Evolutionary conservation across 2,797 vertebrate species (phyloP).

Genomic region (Potorous gilbertii): DNA sequence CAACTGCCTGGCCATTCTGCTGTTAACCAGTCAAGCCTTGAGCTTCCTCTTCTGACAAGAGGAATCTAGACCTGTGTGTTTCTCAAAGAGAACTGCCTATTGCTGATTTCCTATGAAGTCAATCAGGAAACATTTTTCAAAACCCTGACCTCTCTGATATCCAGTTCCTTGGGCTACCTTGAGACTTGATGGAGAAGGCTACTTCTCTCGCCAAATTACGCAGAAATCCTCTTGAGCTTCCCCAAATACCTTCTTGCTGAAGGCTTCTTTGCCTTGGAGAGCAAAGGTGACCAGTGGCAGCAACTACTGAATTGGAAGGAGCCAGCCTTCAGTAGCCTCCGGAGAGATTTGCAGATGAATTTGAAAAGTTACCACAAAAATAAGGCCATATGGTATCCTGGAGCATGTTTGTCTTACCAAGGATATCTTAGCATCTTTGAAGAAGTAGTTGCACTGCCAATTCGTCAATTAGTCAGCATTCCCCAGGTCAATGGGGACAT

Average conservation of each 20-base stretch:
- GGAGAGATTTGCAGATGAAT: slow-evolving; percentile 64
- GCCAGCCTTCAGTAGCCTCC: slow-evolving; percentile 62
- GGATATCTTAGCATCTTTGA: slow-evolving; percentile 72
- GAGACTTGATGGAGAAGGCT: slow-evolving; percentile 51
- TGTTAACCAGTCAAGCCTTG: not conserved
- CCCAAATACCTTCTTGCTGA: slow-evolving; percentile 68
- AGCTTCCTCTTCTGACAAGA: slow-evolving; percentile 31
- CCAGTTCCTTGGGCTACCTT: slow-evolving; percentile 19
- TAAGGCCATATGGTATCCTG: slow-evolving; percentile 54
- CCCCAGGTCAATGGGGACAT: slow-evolving; percentile 64
- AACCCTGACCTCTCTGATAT: slow-evolving; percentile 65
- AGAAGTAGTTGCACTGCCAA: slow-evolving; percentile 61
- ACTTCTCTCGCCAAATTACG: slow-evolving; percentile 67
- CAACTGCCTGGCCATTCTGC: not conserved
- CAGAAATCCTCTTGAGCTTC: slow-evolving; percentile 69
- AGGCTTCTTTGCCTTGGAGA: slow-evolving; percentile 67
- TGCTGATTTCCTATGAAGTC: slow-evolving; percentile 56
- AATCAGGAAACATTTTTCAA: slow-evolving; percentile 68
- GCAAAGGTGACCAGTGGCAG: slow-evolving; percentile 62
- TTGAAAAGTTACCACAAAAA: slow-evolving; percentile 54
- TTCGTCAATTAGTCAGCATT: slow-evolving; percentile 73
- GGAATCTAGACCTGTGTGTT: slow-evolving; percentile 42
- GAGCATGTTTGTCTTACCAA: slow-evolving; percentile 73
- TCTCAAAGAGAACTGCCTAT: slow-evolving; percentile 53
- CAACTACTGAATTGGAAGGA: slow-evolving; percentile 69